Conservation (phyloP, 2,797 vertebrate species). For the Anomalospiza imberbis region DNA sequence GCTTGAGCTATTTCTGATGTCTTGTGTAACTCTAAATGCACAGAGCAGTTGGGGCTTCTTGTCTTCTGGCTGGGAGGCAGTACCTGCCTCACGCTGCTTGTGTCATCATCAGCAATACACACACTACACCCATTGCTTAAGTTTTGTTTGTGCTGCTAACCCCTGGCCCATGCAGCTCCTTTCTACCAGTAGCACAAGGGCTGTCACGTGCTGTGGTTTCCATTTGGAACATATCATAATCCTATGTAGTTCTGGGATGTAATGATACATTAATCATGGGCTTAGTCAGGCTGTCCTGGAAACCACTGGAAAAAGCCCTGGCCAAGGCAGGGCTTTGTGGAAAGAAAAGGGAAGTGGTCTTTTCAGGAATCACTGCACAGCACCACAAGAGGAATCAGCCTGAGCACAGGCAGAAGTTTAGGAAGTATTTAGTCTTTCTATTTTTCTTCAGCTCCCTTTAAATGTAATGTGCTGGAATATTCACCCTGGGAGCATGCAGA, state of each 20-base stretch:
- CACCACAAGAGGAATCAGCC: neutral
- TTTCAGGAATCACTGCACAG: neutral
- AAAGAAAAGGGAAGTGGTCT: neutral
- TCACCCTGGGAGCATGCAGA: neutral
- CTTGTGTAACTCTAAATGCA: neutral
- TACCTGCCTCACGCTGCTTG: neutral
- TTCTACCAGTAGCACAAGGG: neutral
- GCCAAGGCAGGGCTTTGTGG: neutral
- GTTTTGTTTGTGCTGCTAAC: neutral
- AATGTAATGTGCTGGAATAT: neutral
- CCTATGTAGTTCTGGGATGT: neutral
- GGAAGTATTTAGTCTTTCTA: neutral
- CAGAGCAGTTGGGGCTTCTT: neutral
- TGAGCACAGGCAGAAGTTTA: neutral
- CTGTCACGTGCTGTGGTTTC: neutral
- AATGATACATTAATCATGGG: neutral
- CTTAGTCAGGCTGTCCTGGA: neutral
- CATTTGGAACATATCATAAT: slow-evolving; percentile 18
- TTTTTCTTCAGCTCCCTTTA: neutral
- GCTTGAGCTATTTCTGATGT: neutral
- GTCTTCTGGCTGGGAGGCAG: neutral
- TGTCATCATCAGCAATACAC: neutral
- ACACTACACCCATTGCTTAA: neutral
- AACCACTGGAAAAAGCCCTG: neutral
- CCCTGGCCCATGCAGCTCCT: neutral